phyloP scores from a whole-genome alignment of 2,888 invertebrate genomes.

The Drosophila longiperda region DNA sequence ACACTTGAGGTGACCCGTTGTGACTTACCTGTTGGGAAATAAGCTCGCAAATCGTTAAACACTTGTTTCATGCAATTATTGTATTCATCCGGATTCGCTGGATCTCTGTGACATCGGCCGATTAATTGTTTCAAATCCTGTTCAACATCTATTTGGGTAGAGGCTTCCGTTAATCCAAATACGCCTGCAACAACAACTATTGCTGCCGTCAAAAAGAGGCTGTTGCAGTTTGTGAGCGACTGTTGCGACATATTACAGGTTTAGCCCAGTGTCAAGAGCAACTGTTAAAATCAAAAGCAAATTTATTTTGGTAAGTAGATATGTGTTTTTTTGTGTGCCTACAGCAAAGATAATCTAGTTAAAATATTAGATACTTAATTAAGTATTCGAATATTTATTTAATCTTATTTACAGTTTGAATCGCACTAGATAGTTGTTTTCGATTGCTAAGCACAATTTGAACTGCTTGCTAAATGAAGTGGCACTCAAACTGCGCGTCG shows the following conservation, averaged over 20 bases:
- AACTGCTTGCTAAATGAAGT: background rate
- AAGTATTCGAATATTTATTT: background rate
- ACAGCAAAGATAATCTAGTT: constrained; percentile 11
- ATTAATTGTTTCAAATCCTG: constrained; percentile 84
- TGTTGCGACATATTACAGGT: constrained; percentile 48
- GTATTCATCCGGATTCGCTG: constrained; percentile 86
- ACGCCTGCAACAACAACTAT: background rate
- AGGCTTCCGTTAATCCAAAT: constrained; percentile 41
- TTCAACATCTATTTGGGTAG: constrained; percentile 73
- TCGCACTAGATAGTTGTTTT: background rate
- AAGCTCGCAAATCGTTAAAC: constrained; percentile 89
- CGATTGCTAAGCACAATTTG: background rate
- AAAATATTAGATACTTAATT: background rate
- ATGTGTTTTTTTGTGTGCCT: constrained; percentile 12
- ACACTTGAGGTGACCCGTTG: background rate
- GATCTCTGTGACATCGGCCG: constrained; percentile 87
- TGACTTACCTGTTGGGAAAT: constrained; percentile 88
- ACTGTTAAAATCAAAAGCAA: constrained; percentile 49
- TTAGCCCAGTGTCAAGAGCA: background rate
- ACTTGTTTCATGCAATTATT: constrained; percentile 90
- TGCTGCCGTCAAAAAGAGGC: constrained; percentile 1
- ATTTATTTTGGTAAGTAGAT: constrained; percentile 20
- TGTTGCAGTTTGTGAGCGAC: constrained; percentile 54
- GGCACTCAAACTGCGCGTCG: constrained; percentile 7
- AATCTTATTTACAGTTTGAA: constrained; percentile 1